These are phyloP conservation scores for Phorcus lineatus DNA, from an alignment of 2,888 invertebrate species.

Conservation along the genomic window DNA sequence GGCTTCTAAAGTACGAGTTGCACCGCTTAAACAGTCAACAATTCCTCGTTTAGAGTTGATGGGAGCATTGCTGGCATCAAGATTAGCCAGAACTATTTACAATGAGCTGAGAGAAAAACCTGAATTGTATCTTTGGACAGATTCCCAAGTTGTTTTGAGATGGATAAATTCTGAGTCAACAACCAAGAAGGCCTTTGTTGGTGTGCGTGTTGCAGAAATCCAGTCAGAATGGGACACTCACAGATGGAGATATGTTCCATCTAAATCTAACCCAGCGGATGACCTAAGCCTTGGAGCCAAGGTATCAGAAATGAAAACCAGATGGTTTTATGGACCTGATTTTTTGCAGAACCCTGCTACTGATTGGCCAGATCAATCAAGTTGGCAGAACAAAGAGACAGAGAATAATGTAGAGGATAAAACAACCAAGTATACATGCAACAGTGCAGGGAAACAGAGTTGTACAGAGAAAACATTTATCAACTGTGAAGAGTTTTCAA, in stretches of 20 bases:
- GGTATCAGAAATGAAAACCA: background rate
- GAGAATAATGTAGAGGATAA: no score
- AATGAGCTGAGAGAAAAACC: conserved; percentile 7
- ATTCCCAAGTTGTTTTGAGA: background rate
- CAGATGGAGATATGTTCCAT: conserved; percentile 17
- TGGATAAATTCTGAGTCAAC: conserved; percentile 25
- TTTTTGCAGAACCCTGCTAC: conserved; percentile 2
- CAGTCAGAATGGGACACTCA: background rate
- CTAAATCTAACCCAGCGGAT: conserved; percentile 28
- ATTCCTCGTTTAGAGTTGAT: conserved; percentile 20
- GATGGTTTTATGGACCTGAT: conserved; percentile 22
- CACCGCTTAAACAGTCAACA: conserved; percentile 12
- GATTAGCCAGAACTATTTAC: background rate
- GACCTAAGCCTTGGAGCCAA: conserved; percentile 24
- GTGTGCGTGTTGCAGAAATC: conserved; percentile 25
- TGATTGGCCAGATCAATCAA: background rate
- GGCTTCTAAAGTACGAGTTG: conserved; percentile 17
- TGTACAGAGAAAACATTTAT: background rate
- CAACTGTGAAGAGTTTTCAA: conserved; percentile 4
- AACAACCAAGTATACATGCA: no score
- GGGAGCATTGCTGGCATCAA: conserved; percentile 15
- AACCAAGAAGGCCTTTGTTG: conserved; percentile 19
- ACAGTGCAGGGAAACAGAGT: no score
- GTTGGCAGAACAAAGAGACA: background rate
- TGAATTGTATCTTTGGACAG: background rate